Percentiles rank a stretch among this genome's conserved stretches.
phyloP scores from a whole-genome alignment of 2,113 vertebrate genomes.

The Pongo pygmaeus region DNA sequence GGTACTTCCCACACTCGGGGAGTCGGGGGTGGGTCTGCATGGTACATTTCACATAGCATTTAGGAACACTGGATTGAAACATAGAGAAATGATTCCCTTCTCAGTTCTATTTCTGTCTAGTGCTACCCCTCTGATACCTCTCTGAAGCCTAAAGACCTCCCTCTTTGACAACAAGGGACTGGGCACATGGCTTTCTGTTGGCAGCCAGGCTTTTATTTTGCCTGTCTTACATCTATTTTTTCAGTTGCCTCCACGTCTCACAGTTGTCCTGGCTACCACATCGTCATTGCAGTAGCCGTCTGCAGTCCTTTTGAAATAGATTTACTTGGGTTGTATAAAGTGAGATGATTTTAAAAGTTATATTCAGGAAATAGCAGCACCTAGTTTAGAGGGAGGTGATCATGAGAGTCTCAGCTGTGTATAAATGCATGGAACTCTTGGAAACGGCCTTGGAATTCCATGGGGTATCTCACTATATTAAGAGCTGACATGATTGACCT shows the following conservation, averaged over 20 bases:
- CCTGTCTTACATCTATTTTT: neutral
- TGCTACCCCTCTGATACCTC: neutral
- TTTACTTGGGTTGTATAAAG: neutral
- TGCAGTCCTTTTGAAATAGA: neutral
- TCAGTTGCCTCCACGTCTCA: neutral
- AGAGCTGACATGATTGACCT: neutral
- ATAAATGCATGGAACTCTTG: neutral
- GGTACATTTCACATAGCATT: neutral
- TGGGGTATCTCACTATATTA: neutral
- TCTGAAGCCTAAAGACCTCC: neutral
- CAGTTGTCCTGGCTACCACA: too few relatives aligned
- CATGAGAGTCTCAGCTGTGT: neutral
- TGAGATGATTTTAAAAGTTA: neutral
- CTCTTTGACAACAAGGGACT: too few relatives aligned
- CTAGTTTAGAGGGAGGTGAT: neutral
- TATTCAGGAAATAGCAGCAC: neutral
- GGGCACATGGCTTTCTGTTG: fast-evolving
- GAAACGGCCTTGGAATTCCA: neutral
- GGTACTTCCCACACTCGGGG: neutral
- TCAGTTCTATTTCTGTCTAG: neutral
- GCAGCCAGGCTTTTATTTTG: neutral
- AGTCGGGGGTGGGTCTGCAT: fast-evolving
- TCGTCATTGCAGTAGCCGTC: neutral
- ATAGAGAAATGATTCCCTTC: neutral
- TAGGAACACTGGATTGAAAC: neutral